Conservation (phyloP, 64 coral and sea anemone species). For the Actinia tenebrosa region DNA sequence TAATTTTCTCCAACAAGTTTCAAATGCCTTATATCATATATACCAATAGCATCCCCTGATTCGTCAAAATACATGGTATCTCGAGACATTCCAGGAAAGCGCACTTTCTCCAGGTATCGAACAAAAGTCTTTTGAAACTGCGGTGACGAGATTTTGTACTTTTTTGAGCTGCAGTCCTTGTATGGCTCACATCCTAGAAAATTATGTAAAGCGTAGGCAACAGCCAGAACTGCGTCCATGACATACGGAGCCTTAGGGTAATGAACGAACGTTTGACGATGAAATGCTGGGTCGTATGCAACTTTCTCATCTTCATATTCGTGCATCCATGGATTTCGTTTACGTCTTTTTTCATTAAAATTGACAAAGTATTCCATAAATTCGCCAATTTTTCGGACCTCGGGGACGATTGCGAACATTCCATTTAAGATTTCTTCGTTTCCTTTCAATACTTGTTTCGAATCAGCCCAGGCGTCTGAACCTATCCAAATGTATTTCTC, state of each 20-base stretch:
- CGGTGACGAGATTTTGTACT: slow-evolving; percentile 13
- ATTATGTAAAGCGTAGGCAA: slow-evolving; percentile 70
- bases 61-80: slow-evolving; percentile 58
- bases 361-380: slow-evolving; percentile 79
- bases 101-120: slow-evolving; percentile 58
- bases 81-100: slow-evolving; percentile 63
- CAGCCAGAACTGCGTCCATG: slow-evolving; percentile 65
- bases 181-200: slow-evolving; percentile 56
- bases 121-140: slow-evolving; percentile 26
- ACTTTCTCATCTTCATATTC: slow-evolving; percentile 70
- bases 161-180: slow-evolving; percentile 48
- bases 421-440: slow-evolving; percentile 56
- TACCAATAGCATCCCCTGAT: slow-evolving; percentile 58
- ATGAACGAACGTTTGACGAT: slow-evolving; percentile 50
- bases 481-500: slow-evolving; percentile 69
- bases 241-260: slow-evolving; percentile 78
- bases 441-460: slow-evolving; percentile 54
- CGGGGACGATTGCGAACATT: slow-evolving; percentile 76
- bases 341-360: slow-evolving; percentile 68
- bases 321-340: slow-evolving; percentile 73
- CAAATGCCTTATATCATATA: slow-evolving; percentile 75
- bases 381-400: slow-evolving; percentile 44
- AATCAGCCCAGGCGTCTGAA: slow-evolving; percentile 77
- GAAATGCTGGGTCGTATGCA: slow-evolving; percentile 65
- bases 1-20: slow-evolving; percentile 51